Base-by-base conservation (phyloP, 2,113 vertebrate species). In the Hucho hucho region DNA sequence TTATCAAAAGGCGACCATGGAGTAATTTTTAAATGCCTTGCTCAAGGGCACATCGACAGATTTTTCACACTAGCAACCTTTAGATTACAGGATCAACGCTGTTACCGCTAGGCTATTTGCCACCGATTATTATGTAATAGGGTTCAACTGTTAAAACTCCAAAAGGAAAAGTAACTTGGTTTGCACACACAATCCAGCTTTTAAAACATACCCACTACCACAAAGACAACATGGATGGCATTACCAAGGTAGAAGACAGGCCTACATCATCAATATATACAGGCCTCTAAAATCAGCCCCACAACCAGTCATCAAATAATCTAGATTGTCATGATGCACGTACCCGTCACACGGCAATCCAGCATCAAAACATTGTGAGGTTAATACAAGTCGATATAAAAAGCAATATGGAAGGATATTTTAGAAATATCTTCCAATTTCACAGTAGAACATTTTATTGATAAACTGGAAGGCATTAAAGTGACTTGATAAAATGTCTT, bases 261-360 rank as follows among this genome's bases (percentile, higher is more conserved):
- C 28, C 64, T 28, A 65, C 25, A 65, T 16, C 13, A 65, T 24
- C 37, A 43, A 43, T 9, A 43, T 18, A 4, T 18, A 53, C 49
- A 53, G 49, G 49, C 49, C 49, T 53, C 49, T 53, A 53, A 46
- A 63, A 53, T 18, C 49, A 53, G 3, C 14, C 12, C 16, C 14
- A 53, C 49, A 18, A 16, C 49, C 49, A 53, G 49, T 18, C 18
- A 67, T 67, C 16, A 67, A 67, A 29, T 67, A n/a, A 20, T 67
- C 29, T 11, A n/a, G 29, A 18, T 9, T 85, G 86, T 78, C 82
- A 80, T 66, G 76, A 75, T 78, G 87, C 90, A 92, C 90, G 90
- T 90, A 43, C 24, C 63, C 75, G 79, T 74, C 75, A 75, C 49
- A 69, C 71, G 78, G 16, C 56, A n/a, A 59, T 16, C 75, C 76